Evolutionary conservation across 2,113 vertebrate species (phyloP), one percentile per base, ranked within the genome.

Genomic region (Apistogramma diplotaenia): DNA sequence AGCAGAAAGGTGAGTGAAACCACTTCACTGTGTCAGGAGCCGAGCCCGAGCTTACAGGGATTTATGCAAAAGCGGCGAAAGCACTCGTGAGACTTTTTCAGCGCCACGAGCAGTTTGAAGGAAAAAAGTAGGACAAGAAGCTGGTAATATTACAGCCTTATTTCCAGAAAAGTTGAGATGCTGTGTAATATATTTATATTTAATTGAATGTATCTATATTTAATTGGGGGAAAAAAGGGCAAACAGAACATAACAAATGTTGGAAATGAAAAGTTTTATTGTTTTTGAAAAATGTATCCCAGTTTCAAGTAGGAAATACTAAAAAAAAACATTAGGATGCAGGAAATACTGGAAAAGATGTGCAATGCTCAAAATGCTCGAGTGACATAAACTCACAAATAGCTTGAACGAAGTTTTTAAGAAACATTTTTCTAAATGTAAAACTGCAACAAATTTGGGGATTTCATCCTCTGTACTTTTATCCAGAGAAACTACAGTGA

Each of bases 1-100:
- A 90, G 89, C 90, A 91, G 88, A 87, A 89, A 92, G 82, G 92
- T 88, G 86, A 90, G 87, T 76, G 81, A 76, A 56, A 74, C 59
- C 29, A 18, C 62, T 29, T 80, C 71, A 71, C 59, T 33, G 43
- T 33, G 43, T 84, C 62, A 55, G 62, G 19, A 74, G 62, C 9
- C 15, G 59, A 78, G 70, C n/a, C 78, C 85, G 76, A 87, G 70
- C 61, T 76, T 51, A 81, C 82, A 82, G 79, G 35, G 74, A 88
- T 88, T 77, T 74, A 70, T 83, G 80, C 82, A 77, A 86, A 82
- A 5, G 16, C 73, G 76, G 77, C 76, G 29, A 85, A 11, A 13
- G 31, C 21, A 59, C 56, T 82, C 67, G 16, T 21, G 19, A 78
- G 56, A 49, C 15, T 51, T 84, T 88, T 83, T 74, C 55, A 27